Percentiles rank a stretch among this genome's conserved stretches.
Evolutionary conservation across 1,140 invertebrate species (phyloP).

Genomic region (Mesaphorura yosii): DNA sequence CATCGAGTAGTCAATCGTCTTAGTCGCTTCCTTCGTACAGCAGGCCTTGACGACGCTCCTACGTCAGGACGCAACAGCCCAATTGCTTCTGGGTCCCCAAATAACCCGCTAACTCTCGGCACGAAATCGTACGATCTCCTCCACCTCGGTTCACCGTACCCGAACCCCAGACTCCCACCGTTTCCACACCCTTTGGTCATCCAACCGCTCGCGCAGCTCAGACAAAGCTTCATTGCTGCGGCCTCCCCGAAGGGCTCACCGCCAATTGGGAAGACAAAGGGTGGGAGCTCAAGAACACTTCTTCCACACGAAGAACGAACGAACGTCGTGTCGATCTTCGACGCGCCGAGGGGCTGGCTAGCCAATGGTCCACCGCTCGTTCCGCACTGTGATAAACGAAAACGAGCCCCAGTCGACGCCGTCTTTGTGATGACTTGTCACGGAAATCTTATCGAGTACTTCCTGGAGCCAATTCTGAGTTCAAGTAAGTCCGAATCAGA

Average conservation of each 20-base stretch:
- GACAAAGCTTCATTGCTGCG: slow-evolving; percentile 42
- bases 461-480: slow-evolving; percentile 67
- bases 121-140: slow-evolving; percentile 37
- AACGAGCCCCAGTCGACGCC: slow-evolving; percentile 56
- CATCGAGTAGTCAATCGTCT: slow-evolving; percentile 87
- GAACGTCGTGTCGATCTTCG: slow-evolving; percentile 50
- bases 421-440: slow-evolving; percentile 80
- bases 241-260: slow-evolving; percentile 20
- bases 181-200: slow-evolving; percentile 71
- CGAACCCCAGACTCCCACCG: slow-evolving; percentile 76
- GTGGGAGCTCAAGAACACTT: too few species aligned
- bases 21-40: slow-evolving; percentile 88
- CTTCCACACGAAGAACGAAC: slow-evolving; percentile 22
- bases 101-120: slow-evolving; percentile 25
- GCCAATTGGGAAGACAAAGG: slow-evolving; percentile 22
- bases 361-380: slow-evolving; percentile 40
- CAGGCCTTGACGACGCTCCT: slow-evolving; percentile 60
- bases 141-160: slow-evolving; percentile 54
- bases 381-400: slow-evolving; percentile 36
- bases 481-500: slow-evolving; percentile 40
- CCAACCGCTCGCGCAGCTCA: slow-evolving; percentile 69
- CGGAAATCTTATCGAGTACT: slow-evolving; percentile 78
- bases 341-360: slow-evolving; percentile 59
- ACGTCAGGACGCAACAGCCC: slow-evolving; percentile 63
- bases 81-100: slow-evolving; percentile 46